Evolutionary conservation across 2,113 vertebrate species (phyloP).

Genomic region (Phylloscopus whistleri): DNA sequence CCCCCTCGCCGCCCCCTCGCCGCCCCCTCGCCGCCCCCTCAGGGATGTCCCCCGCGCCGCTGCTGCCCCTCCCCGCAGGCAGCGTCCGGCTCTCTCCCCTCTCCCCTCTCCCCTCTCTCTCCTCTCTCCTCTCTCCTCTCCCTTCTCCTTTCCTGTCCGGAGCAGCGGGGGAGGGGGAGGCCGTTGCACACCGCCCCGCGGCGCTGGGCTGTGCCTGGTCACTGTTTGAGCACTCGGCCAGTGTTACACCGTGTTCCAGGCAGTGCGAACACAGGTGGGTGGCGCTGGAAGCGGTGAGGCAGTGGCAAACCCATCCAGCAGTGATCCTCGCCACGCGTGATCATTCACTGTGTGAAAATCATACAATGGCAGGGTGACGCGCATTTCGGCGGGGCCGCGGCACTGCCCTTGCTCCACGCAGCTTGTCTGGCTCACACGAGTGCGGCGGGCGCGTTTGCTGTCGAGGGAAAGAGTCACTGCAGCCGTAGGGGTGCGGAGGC

Average conservation of each 20-base stretch:
- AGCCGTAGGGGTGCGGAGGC: accelerated
- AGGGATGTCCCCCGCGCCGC: no score
- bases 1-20: background rate
- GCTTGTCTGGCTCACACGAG: accelerated
- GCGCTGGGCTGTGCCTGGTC: background rate
- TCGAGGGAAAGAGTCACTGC: accelerated
- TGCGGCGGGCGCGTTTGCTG: background rate
- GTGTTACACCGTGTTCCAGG: no score
- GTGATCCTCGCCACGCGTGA: background rate
- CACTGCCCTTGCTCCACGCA: accelerated
- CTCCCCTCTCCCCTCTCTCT: no score
- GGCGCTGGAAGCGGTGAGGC: background rate
- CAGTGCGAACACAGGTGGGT: accelerated
- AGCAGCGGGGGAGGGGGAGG: accelerated
- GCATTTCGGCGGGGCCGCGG: accelerated
- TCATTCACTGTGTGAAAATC: background rate
- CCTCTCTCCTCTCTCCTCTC: background rate
- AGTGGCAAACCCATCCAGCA: no score
- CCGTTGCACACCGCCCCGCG: accelerated
- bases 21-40: background rate
- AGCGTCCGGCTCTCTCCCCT: accelerated
- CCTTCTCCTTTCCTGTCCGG: accelerated
- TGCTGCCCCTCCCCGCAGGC: no score
- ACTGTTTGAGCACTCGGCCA: accelerated
- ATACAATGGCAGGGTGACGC: background rate